Percentiles rank a stretch among this genome's conserved stretches.
These are phyloP conservation scores for Gadopsis bispinosus DNA, from an alignment of 2,797 vertebrate species.

Conservation along the genomic window DNA sequence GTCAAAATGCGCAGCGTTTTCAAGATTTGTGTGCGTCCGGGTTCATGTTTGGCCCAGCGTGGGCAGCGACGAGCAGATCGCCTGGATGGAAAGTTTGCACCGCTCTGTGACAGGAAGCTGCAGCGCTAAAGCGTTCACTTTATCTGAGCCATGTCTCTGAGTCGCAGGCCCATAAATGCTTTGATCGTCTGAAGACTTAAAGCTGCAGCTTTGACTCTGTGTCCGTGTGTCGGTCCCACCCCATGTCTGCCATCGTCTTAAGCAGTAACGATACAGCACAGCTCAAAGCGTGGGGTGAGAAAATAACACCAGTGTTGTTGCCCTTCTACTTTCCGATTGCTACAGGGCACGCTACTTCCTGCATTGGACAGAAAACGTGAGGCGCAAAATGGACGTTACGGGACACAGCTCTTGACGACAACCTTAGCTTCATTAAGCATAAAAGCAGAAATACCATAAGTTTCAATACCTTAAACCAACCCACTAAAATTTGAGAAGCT, in stretches of 20 bases:
- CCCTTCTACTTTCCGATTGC: neutral
- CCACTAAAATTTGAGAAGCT: too few relatives aligned
- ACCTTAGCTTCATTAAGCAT: neutral
- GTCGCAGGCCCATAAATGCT: slow-evolving; percentile 5
- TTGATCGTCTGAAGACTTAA: slow-evolving; percentile 23
- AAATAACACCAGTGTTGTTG: neutral
- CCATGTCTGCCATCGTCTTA: neutral
- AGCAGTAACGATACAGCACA: neutral
- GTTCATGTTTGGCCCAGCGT: slow-evolving; percentile 5
- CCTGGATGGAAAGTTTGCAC: slow-evolving; percentile 26
- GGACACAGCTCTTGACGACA: neutral
- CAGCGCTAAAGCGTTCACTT: slow-evolving; percentile 15
- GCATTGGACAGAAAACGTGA: neutral
- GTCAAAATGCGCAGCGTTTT: neutral
- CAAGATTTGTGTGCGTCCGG: neutral
- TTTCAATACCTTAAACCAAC: too few relatives aligned
- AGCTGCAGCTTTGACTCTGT: neutral
- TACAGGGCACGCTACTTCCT: neutral
- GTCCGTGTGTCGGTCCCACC: neutral
- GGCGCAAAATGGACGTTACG: too few relatives aligned
- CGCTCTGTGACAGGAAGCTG: slow-evolving; percentile 12
- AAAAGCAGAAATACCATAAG: neutral
- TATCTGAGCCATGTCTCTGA: slow-evolving; percentile 18
- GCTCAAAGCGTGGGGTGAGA: neutral
- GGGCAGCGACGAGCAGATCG: slow-evolving; percentile 9